Base-by-base conservation (phyloP, 2,113 vertebrate species). In the Onychorhynchus coronatus region DNA sequence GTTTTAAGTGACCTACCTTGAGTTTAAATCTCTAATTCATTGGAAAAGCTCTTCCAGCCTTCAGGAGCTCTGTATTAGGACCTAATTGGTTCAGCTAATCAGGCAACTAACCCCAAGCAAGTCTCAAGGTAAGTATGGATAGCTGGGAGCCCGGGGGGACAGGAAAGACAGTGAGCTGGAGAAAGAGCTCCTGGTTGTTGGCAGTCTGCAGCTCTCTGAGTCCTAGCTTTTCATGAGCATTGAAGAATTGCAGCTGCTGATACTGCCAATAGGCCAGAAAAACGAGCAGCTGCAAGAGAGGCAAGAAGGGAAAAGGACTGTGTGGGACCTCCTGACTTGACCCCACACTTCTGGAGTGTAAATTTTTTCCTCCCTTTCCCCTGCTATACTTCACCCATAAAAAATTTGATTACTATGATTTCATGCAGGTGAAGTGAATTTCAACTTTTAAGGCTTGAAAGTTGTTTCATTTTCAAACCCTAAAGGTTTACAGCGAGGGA, bases 401-500 rank as follows among this genome's bases (percentile, higher is more conserved):
- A 95, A 85, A 31, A 20, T 22, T 42, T 56, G 53, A 84, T 87
- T 67, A 59, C 56, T 66, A 4, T 92, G 83, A 93, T 84, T 95
- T 89, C 71, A 79, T 66, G 67, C 44, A 89, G 70, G 70, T 76
- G 62, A 92, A 65, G 42, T 28, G 80, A 87, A 79, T 91, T 88
- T 82, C 53, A 58, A 58, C n/a, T 91, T 92, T 47, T 42, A 75
- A 78, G n/a, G 33, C 35, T 68, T 62, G 28, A 73, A 87, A 85
- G 71, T 59, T 94, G 82, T 93, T 96, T 96, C 55, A 95, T 91
- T 95, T 84, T 93, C 78, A 94, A 30, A 62, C 55, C 56, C 30
- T 62, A 33, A 42, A 28, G 15, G 24, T 75, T 87, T 76, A 75
- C 42, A 71, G 35, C 27, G n/a, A 75, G 12, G 27, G 35, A 85